Evolutionary conservation across 2,797 vertebrate genomes (phyloP), one percentile per base, ranked within the genome.

Genomic region (Clamator glandarius): DNA sequence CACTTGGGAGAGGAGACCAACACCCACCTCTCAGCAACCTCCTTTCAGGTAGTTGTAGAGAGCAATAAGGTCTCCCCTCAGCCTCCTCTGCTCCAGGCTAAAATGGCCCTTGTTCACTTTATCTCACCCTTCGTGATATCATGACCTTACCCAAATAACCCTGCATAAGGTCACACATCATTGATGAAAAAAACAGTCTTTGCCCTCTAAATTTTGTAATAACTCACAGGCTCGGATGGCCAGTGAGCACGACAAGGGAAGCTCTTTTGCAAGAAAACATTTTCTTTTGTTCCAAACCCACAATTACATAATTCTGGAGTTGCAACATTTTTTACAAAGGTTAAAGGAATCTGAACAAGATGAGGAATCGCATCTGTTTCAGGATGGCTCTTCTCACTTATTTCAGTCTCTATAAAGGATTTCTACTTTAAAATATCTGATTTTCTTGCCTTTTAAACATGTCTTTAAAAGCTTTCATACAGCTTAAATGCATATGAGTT

Each of bases 291-390:
- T 80, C 66, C 67, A 81, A 92, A 73, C 86, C 51, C 76, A 35
- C 48, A 39, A 8, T 93, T 95, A 95, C 93, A 78, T 83, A 95
- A 96, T 90, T 86, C 54, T 31, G 52, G 25, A 57, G 55, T 91
- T 93, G 77, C 74, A 86, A 94, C 89, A 86, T 50, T 75, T 91
- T 73, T 70, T 77, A 69, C 21, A 83, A 90, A 91, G 67, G 84
- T 61, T 90, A 64, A 91, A 78, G 80, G 73, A 92, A 79, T 89
- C 77, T 84, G 57, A 68, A 46, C 39, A 19, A 21, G 52, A 36
- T 15, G 58, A 85, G 63, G 36, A 63, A 73, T 6, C 31, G 28
- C 55, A 28, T 75, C 61, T 74, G 42, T 19, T 69, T 73, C 51
- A 50, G 82, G 58, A 41, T 12, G 41, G 46, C 48, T 89, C 66